Conservation (phyloP, 2,888 invertebrate species). For the Volucella bombylans region DNA sequence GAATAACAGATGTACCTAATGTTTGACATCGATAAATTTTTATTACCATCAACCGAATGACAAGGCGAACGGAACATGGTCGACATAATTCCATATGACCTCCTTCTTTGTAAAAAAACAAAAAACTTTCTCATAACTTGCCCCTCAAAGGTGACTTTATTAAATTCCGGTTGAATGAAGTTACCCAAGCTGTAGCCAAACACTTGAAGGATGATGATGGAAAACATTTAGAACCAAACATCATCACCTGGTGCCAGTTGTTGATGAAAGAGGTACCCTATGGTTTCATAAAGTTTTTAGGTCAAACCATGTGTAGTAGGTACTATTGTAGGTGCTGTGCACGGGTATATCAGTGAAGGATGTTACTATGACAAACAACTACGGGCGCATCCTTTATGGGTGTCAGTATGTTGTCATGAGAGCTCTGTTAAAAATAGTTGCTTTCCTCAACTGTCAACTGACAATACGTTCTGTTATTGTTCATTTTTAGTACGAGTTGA, state of each 20-base stretch:
- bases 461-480: slow-evolving; percentile 49
- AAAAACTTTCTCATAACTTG: slow-evolving; percentile 36
- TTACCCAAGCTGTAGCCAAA: neutral
- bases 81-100: slow-evolving; percentile 17
- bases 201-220: slow-evolving; percentile 4
- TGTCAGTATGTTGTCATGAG: neutral
- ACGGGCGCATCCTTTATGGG: neutral
- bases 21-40: slow-evolving; percentile 32
- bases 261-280: neutral
- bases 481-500: slow-evolving; percentile 19
- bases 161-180: slow-evolving; percentile 44
- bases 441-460: slow-evolving; percentile 23
- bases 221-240: slow-evolving; percentile 1
- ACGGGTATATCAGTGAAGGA: neutral
- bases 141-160: slow-evolving; percentile 48
- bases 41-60: slow-evolving; percentile 31
- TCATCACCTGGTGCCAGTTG: slow-evolving; percentile 8
- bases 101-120: neutral
- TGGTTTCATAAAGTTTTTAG: slow-evolving; percentile 21
- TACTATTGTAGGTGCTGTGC: neutral
- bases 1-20: slow-evolving; percentile 28
- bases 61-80: slow-evolving; percentile 5
- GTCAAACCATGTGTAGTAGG: slow-evolving; percentile 7
- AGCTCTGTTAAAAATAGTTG: neutral
- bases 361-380: slow-evolving; percentile 24